Evolutionary conservation across 2,888 invertebrate genomes (phyloP).

Genomic region (Desoria tigrina): DNA sequence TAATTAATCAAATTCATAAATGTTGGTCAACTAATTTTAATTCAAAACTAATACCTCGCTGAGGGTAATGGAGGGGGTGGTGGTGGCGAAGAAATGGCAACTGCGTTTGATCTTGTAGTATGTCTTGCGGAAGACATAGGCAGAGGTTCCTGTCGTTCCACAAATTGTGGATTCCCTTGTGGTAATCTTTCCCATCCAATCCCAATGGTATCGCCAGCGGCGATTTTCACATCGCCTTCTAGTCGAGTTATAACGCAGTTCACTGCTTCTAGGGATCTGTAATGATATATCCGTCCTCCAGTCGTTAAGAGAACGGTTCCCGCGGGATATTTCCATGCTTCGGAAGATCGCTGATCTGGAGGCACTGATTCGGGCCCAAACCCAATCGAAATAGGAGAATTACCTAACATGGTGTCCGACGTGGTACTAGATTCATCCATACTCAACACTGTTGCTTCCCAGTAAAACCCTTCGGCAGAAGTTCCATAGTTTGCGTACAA

Average conservation of each 20-base stretch:
- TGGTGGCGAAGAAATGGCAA: background rate
- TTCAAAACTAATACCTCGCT: background rate
- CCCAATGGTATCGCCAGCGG: constrained; percentile 56
- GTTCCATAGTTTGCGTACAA: constrained; percentile 57
- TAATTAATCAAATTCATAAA: too few species aligned
- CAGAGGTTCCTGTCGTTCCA: constrained; percentile 51
- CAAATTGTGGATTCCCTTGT: background rate
- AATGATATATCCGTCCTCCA: constrained; percentile 58
- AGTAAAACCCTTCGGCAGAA: constrained; percentile 47
- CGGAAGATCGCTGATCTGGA: constrained; percentile 7
- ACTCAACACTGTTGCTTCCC: constrained; percentile 33
- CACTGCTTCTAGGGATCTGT: constrained; percentile 57
- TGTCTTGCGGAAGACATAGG: background rate
- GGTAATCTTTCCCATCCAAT: constrained; percentile 55
- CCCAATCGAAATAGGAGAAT: constrained; percentile 39
- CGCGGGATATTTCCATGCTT: constrained; percentile 37
- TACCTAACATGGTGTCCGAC: constrained; percentile 22
- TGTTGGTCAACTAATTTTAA: too few species aligned
- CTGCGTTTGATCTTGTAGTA: background rate
- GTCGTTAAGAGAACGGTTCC: constrained; percentile 50
- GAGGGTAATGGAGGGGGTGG: background rate
- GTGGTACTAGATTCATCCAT: constrained; percentile 33
- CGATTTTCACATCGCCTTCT: constrained; percentile 53
- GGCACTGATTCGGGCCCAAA: constrained; percentile 20
- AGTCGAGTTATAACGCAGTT: constrained; percentile 57